Conservation (phyloP, 2,113 vertebrate genomes). For the Parus major region DNA sequence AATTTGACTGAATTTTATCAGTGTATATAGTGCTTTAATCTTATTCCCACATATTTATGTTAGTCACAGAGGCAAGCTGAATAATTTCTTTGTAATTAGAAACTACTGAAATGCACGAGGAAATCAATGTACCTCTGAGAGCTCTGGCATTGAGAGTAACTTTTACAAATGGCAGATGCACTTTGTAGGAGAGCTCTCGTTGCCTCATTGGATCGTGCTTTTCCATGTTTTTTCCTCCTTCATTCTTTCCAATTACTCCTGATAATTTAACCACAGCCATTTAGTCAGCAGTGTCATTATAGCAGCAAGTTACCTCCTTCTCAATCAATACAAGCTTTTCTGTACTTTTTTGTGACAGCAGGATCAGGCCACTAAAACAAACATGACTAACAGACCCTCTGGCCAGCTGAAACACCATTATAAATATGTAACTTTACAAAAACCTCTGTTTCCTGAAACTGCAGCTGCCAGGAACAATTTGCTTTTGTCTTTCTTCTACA, state of each 20-base stretch:
- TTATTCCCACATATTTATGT: conserved; percentile 47
- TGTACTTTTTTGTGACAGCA: neutral
- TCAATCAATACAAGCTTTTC: neutral
- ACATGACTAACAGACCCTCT: neutral
- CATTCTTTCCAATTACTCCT: conserved; percentile 57
- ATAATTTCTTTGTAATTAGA: conserved; percentile 60
- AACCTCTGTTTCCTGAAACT: neutral
- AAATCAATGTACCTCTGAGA: conserved; percentile 49
- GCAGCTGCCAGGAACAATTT: neutral
- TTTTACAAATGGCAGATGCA: neutral
- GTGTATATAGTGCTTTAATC: conserved; percentile 41
- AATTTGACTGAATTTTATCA: conserved; percentile 68
- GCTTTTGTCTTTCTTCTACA: neutral
- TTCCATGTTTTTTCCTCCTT: conserved; percentile 42
- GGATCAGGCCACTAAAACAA: neutral
- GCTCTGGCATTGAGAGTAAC: neutral
- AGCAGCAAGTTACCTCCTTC: neutral
- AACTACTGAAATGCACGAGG: conserved; percentile 16
- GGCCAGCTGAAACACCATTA: neutral
- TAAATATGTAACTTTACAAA: conserved; percentile 4
- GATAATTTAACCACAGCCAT: conserved; percentile 55
- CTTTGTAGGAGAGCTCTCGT: neutral
- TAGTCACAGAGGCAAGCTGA: conserved; percentile 41
- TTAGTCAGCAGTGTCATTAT: conserved; percentile 37
- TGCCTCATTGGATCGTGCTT: neutral